Percentiles rank a stretch among this genome's conserved stretches.
Evolutionary conservation across 2,797 vertebrate genomes (phyloP).

Genomic region (Loris lydekkerianus): DNA sequence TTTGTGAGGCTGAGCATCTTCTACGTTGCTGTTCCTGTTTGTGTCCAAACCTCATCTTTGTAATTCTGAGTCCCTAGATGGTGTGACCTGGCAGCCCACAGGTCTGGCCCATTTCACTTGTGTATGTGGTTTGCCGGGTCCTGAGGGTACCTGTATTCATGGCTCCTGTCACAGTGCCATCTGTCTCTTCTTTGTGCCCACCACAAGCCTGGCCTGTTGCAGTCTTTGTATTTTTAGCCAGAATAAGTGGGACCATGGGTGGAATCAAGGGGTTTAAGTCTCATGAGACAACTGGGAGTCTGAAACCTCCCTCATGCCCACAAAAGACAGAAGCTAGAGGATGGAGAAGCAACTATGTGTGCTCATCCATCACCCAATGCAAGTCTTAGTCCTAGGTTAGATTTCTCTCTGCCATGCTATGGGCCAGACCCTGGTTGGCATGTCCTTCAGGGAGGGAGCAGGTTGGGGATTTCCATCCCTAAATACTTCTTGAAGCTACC

Average conservation of each 20-base stretch:
- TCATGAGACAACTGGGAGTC: background rate
- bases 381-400: background rate
- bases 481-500: constrained; percentile 43
- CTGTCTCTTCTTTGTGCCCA: background rate
- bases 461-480: background rate
- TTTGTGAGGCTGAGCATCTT: background rate
- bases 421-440: background rate
- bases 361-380: background rate
- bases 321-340: background rate
- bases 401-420: background rate
- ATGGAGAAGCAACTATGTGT: background rate
- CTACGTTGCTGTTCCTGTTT: background rate
- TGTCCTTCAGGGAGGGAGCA: background rate
- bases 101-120: background rate
- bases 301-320: background rate
- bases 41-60: background rate
- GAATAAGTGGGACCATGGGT: background rate
- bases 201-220: background rate
- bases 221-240: background rate
- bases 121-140: background rate
- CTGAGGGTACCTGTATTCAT: background rate
- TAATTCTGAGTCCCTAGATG: background rate
- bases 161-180: background rate
- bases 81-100: background rate
- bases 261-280: background rate